A percentile compares a stretch with the other conserved stretches of the same genome.
Evolutionary conservation across 2,888 invertebrate genomes (phyloP).

Genomic region (Eutolmus rufibarbis): DNA sequence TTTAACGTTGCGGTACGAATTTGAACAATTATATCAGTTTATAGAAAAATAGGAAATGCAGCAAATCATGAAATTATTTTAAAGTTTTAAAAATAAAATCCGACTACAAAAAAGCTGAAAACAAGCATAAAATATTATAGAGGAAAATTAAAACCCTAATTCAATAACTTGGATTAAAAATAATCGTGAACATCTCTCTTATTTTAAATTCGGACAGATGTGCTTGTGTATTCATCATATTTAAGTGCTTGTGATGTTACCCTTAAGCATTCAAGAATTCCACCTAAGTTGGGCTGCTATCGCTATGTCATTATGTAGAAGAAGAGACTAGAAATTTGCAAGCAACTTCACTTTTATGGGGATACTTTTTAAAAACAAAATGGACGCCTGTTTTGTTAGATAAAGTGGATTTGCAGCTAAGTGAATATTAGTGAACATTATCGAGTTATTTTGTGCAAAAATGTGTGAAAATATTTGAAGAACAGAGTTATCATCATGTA

Average conservation of each 20-base stretch:
- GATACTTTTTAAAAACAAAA: slow-evolving; percentile 48
- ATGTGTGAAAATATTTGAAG: neutral
- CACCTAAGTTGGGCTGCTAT: neutral
- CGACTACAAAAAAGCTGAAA: no score
- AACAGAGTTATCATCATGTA: neutral
- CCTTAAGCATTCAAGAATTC: neutral
- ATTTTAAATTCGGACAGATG: no score
- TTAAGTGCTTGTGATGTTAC: neutral
- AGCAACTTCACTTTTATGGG: slow-evolving; percentile 5
- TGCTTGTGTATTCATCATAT: neutral
- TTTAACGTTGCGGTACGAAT: no score
- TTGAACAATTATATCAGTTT: no score
- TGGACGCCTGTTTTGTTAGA: slow-evolving; percentile 51
- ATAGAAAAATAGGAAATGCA: no score
- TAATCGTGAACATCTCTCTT: no score
- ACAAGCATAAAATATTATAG: no score
- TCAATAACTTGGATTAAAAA: no score
- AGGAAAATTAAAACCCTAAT: no score
- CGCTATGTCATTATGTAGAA: neutral
- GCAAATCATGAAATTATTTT: no score
- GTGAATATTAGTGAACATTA: neutral
- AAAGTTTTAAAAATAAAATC: no score
- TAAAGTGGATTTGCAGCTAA: slow-evolving; percentile 40
- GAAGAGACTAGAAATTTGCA: neutral
- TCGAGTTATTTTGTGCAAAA: neutral